A percentile compares a stretch with the other conserved stretches of the same genome.
Conservation (phyloP, 2,888 invertebrate genomes). For the Oasisia sp. region DNA sequence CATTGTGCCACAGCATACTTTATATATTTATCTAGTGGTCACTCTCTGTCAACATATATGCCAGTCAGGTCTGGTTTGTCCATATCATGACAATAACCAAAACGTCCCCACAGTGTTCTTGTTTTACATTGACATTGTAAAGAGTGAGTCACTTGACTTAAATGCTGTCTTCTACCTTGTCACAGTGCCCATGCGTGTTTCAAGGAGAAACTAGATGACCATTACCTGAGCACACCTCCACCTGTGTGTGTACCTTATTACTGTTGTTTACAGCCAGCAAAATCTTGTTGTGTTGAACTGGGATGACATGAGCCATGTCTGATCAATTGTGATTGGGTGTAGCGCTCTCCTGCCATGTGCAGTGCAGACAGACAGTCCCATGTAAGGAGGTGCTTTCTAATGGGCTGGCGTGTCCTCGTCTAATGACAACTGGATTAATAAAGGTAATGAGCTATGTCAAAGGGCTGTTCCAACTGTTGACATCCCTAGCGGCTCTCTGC, state of each 20-base stretch:
- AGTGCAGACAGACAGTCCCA: not conserved
- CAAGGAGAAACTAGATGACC: not conserved
- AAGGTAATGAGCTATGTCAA: not conserved
- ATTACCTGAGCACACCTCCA: not conserved
- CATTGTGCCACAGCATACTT: not conserved
- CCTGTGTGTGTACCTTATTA: not conserved
- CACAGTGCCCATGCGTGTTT: not conserved
- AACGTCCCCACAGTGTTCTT: not conserved
- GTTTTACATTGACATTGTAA: not conserved
- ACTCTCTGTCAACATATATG: not conserved
- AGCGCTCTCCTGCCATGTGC: not conserved
- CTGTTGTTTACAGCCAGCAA: not conserved
- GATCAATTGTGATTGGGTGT: not conserved
- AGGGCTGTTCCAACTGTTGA: not conserved
- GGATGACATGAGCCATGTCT: not conserved
- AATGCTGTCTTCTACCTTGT: not conserved
- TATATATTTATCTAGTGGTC: constrained; percentile 6
- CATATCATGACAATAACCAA: not conserved
- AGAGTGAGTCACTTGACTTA: not conserved
- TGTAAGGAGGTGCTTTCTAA: not conserved
- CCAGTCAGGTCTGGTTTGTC: not conserved
- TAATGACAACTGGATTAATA: not conserved
- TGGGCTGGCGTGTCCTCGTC: not conserved
- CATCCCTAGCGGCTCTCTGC: not conserved
- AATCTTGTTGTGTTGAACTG: not conserved